Evolutionary conservation across 2,888 invertebrate genomes (phyloP).

Genomic region (Hyposoter didymator): DNA sequence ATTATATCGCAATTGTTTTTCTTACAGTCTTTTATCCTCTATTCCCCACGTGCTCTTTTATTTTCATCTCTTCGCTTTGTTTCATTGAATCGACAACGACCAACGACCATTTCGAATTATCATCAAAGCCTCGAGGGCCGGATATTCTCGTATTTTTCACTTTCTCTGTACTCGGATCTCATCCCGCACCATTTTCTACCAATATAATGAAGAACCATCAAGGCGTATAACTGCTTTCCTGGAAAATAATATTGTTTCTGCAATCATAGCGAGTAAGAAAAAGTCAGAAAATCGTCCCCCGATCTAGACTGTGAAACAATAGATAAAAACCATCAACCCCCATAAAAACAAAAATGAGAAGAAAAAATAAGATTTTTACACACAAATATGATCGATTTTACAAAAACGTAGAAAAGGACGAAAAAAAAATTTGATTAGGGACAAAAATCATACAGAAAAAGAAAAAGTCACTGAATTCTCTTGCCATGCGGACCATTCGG

Average conservation of each 20-base stretch:
- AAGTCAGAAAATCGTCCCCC: constrained; percentile 10
- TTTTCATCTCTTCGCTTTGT: not conserved
- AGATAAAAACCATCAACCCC: not conserved
- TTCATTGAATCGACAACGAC: constrained; percentile 42
- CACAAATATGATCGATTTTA: too few relatives aligned
- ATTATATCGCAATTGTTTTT: constrained; percentile 37
- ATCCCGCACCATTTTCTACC: constrained; percentile 26
- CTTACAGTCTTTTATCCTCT: not conserved
- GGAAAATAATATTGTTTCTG: constrained; percentile 6
- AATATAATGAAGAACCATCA: not conserved
- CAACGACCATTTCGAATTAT: constrained; percentile 42
- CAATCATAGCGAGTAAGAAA: constrained; percentile 17
- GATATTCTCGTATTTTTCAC: not conserved
- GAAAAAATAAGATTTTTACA: too few relatives aligned
- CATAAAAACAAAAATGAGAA: not conserved
- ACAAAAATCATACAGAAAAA: too few relatives aligned
- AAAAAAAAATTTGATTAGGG: too few relatives aligned
- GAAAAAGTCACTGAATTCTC: too few relatives aligned
- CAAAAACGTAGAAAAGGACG: too few relatives aligned
- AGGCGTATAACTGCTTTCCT: not conserved
- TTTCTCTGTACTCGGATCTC: not conserved
- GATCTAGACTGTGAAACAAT: not conserved
- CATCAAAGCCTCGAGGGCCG: constrained; percentile 1
- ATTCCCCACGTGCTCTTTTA: constrained; percentile 7
- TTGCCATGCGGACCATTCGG: too few relatives aligned